Evolutionary conservation across 2,888 invertebrate genomes (phyloP).

Genomic region (Anoncus sp.): DNA sequence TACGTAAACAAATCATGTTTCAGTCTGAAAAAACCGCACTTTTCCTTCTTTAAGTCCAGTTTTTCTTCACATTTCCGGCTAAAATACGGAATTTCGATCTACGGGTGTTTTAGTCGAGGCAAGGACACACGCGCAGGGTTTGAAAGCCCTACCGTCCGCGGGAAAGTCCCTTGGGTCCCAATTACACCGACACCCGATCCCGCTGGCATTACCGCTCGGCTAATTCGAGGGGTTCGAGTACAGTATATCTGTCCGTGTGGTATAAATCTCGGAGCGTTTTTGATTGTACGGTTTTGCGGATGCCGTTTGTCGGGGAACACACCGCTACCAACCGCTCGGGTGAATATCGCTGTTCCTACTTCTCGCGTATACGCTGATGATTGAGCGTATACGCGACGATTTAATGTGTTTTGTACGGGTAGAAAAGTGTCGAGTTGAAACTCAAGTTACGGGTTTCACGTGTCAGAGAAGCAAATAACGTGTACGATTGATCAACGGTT

Average conservation of each 20-base stretch:
- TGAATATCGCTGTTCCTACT: slow-evolving; percentile 19
- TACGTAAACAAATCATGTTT: background rate
- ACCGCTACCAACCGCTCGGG: slow-evolving; percentile 3
- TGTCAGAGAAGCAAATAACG: slow-evolving; percentile 8
- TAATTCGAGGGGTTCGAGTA: slow-evolving; percentile 80
- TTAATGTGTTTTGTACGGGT: slow-evolving; percentile 40
- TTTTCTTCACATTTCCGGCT: too few species aligned
- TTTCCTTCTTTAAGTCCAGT: too few species aligned
- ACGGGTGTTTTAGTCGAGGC: slow-evolving; percentile 33
- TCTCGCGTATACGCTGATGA: slow-evolving; percentile 37
- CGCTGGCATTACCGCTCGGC: slow-evolving; percentile 80
- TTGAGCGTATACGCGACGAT: slow-evolving; percentile 45
- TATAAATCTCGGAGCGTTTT: slow-evolving; percentile 79
- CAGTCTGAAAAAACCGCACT: background rate
- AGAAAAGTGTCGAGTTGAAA: slow-evolving; percentile 53
- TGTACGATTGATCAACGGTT: slow-evolving; percentile 15
- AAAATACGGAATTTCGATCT: too few species aligned
- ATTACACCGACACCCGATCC: slow-evolving; percentile 83
- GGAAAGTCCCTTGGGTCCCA: slow-evolving; percentile 82
- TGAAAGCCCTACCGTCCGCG: slow-evolving; percentile 66
- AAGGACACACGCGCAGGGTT: slow-evolving; percentile 64
- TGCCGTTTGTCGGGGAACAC: slow-evolving; percentile 58
- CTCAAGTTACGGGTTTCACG: slow-evolving; percentile 53
- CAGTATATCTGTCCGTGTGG: slow-evolving; percentile 68
- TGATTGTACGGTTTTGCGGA: slow-evolving; percentile 63